Evolutionary conservation across 1,140 invertebrate species (phyloP), one percentile per base, ranked within the genome.

Genomic region (Eufriesea mexicana): DNA sequence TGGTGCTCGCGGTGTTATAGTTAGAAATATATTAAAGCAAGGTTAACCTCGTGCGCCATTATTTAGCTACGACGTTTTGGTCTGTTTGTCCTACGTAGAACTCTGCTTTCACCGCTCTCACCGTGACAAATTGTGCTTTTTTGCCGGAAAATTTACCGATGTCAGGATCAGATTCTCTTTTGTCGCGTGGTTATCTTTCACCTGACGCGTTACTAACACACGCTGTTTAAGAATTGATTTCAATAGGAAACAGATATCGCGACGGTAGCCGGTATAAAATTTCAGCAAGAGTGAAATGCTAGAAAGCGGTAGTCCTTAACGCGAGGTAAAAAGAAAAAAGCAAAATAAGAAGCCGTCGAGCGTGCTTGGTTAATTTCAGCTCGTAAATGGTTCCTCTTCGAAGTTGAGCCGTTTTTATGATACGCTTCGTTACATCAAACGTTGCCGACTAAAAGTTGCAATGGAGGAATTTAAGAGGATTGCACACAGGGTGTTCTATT

Each of bases 21-120:
- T 9, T 14, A 0, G 49, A 14, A 49, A 49, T 14, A 49, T 14
- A 14, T 49, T 0, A 14, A 49, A 16, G 0, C 14, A 51, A 14
- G 16, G 14, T 51, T 9, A 51, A 51, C 10, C 12, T 51, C 16
- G 49, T 0, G 16, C 12, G 35, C 1, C 35, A 4, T 35, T 35
- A 35, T 35, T 35, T 35, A 35, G 35, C 35, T 35, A 35, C 35
- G 14, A 14, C 54, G 62, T 71, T 84, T 79, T 67, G 57, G 66
- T 86, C 66, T 57, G 80, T 71, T 86, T 84, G 67, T 72, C 74
- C n/a, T 18, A 28, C 25, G 35, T 35, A 35, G 35, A 23, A 79
- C 8, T 18, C 54, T 70, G 47, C 83, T 84, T 87, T 80, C 83
- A 80, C 85, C 74, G 42, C 85, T 81, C 62, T 77, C 81, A 71